Evolutionary conservation across 35 echinoderm and acorn worm species (phyloP).

Genomic region (Apostichopus parvimensis): DNA sequence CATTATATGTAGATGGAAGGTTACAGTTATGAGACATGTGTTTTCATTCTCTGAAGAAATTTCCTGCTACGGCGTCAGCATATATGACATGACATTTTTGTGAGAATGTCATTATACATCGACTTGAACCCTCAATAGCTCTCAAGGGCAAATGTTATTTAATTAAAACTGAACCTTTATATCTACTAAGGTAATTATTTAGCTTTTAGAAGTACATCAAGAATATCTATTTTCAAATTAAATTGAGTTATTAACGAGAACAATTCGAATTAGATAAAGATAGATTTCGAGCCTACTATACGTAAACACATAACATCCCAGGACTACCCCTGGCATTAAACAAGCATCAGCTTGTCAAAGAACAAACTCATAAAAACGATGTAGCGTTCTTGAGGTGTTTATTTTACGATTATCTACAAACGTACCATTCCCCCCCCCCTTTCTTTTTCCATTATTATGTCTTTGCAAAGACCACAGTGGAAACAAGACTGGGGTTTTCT

Average conservation of each 20-base stretch:
- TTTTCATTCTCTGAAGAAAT: too few species aligned
- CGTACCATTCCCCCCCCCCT: not conserved
- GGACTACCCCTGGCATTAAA: not conserved
- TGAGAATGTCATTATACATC: not conserved
- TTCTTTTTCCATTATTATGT: not conserved
- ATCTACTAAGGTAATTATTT: conserved; percentile 20
- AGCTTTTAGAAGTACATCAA: conserved; percentile 7
- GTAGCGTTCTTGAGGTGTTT: conserved; percentile 22
- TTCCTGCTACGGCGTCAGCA: too few species aligned
- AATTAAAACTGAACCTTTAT: not conserved
- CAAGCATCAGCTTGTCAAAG: conserved; percentile 30
- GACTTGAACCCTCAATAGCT: not conserved
- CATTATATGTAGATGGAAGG: too few species aligned
- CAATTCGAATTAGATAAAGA: not conserved
- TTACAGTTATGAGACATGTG: too few species aligned
- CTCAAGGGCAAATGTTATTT: not conserved
- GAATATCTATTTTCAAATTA: conserved; percentile 37
- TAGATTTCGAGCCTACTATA: not conserved
- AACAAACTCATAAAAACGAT: conserved; percentile 26
- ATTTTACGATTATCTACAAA: conserved; percentile 9
- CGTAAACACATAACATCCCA: not conserved
- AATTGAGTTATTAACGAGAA: not conserved
- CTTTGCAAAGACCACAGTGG: not conserved
- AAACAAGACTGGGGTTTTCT: not conserved
- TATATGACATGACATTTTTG: not conserved